phyloP scores from a whole-genome alignment of 1,140 invertebrate species.

The Bombus polaris region DNA sequence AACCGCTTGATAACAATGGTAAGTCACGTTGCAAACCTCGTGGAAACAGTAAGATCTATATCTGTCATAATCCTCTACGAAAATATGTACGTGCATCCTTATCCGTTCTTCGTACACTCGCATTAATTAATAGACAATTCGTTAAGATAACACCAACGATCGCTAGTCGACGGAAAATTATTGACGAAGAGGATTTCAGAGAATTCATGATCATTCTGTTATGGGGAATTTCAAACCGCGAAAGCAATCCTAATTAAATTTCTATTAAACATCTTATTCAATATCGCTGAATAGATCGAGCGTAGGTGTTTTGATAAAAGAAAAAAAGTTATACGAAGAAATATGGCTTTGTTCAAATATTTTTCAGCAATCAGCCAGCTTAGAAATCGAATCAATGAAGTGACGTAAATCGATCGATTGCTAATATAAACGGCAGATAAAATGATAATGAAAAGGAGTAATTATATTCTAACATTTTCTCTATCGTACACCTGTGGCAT shows the following conservation, averaged over 20 bases:
- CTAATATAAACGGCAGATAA: background rate
- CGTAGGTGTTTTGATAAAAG: too few relatives aligned
- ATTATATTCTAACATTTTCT: slow-evolving; percentile 31
- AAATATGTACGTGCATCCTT: background rate
- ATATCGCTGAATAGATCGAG: background rate
- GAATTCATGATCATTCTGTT: background rate
- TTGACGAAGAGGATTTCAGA: background rate
- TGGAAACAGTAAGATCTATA: background rate
- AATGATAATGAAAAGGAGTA: slow-evolving; percentile 9
- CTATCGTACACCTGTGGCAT: background rate
- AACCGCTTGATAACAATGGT: background rate
- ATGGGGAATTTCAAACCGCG: background rate
- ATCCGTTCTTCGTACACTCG: background rate
- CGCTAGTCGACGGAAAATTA: too few relatives aligned
- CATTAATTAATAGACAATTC: background rate
- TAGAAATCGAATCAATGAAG: slow-evolving; percentile 1
- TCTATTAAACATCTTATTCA: background rate
- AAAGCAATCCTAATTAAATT: too few relatives aligned
- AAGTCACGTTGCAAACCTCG: background rate
- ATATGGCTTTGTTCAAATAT: background rate
- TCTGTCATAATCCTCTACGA: background rate
- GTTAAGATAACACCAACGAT: background rate
- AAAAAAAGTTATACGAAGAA: too few relatives aligned
- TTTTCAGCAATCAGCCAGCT: background rate
- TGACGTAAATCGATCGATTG: slow-evolving; percentile 8